Evolutionary conservation across 2,113 vertebrate genomes (phyloP), one percentile per base, ranked within the genome.

Genomic region (Spermophilus dauricus): DNA sequence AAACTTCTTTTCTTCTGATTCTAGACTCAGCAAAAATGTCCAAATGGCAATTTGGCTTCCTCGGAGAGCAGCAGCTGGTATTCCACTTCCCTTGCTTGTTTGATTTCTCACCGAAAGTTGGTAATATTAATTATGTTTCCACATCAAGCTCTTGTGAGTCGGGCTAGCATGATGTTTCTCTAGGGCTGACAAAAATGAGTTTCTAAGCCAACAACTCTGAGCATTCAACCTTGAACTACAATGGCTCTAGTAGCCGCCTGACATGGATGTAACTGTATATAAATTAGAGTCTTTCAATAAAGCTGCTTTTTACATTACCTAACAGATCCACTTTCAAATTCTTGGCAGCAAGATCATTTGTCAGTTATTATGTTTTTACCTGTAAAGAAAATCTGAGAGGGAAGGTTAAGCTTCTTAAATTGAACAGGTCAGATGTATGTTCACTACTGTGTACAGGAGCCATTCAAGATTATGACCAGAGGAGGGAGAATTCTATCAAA

Each of bases 131-230:
- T 77, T 88, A 37, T 77, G 30, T 77, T 72, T 93, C 34, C 17
- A 69, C 14, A 63, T 63, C 58, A 87, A 76, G 65, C 37, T 58
- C 37, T 30, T 61, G 18, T 30, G 37, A 94, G 73, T 22, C 75
- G 10, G 22, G 51, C 30, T 77, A 86, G 51, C 75, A n/a, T 22
- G 69, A 67, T 26, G 22, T 37, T 69, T 45, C 85, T 82, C 26
- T 58, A 56, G 26, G 56, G 42, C 37, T 63, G 83, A 92, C 87
- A 75, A 85, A 89, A 88, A 34, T 82, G 61, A 86, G 75, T 82
- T 76, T 48, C 76, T 91, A 37, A 95, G 63, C 26, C 73, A 95
- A 84, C 11, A 20, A 95, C 2, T 30, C 45, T 69, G n/a, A 97
- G 65, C 39, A 76, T 8, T 14, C 39, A 91, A 70, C 48, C 63